Percentiles rank a stretch among this genome's conserved stretches.
Evolutionary conservation across 1,140 invertebrate species (phyloP).

Genomic region (Batillaria attramentaria): DNA sequence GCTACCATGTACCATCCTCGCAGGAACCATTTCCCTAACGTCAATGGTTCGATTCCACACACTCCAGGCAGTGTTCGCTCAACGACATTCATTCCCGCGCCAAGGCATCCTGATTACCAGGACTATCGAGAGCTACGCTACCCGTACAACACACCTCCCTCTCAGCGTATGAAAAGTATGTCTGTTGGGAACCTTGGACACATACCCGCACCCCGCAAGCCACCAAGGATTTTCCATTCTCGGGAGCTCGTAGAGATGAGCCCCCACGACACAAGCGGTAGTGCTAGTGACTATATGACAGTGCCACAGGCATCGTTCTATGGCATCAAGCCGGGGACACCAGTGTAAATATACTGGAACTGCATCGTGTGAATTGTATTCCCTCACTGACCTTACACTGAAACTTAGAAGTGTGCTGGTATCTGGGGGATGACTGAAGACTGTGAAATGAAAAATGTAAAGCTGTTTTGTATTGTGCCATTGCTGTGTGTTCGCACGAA

Average conservation of each 20-base stretch:
- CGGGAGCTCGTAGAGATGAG: constrained; percentile 50
- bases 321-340: constrained; percentile 44
- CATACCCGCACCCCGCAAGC: constrained; percentile 50
- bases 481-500: too few species aligned
- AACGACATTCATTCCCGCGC: constrained; percentile 22
- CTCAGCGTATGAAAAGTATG: constrained; percentile 48
- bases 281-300: constrained; percentile 41
- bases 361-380: not conserved
- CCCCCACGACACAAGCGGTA: constrained; percentile 42
- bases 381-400: too few species aligned
- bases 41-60: constrained; percentile 30
- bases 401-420: too few species aligned
- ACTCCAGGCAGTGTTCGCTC: constrained; percentile 37
- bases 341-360: too few species aligned
- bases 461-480: too few species aligned
- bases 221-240: constrained; percentile 54
- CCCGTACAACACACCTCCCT: constrained; percentile 32
- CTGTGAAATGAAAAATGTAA: too few species aligned
- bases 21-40: constrained; percentile 28
- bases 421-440: too few species aligned
- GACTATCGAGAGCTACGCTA: constrained; percentile 42
- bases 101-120: constrained; percentile 33
- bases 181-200: constrained; percentile 56
- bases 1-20: constrained; percentile 38
- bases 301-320: constrained; percentile 33